Conservation (phyloP, 2,888 invertebrate genomes). For the Vandiemenella viatica region DNA sequence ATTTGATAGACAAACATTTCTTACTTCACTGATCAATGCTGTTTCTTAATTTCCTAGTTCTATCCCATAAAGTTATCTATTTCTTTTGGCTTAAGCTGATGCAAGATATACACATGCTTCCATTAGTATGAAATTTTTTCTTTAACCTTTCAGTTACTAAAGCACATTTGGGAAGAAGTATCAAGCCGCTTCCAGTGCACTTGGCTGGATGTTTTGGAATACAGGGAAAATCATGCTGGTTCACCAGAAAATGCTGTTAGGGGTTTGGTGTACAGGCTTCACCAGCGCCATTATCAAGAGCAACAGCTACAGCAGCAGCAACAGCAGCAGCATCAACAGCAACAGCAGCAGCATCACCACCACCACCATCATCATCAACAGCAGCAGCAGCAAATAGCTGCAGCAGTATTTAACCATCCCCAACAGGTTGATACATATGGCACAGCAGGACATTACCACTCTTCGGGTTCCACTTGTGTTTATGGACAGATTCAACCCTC, state of each 20-base stretch:
- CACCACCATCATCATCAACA: constrained; percentile 4
- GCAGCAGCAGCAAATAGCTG: too few species aligned
- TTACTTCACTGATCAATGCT: too few species aligned
- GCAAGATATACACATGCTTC: too few species aligned
- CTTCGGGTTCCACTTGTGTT: constrained; percentile 5
- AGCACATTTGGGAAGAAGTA: constrained; percentile 57
- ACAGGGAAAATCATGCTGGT: constrained; percentile 39
- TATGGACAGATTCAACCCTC: constrained; percentile 9
- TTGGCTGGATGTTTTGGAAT: constrained; percentile 54
- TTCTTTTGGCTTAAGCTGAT: too few species aligned
- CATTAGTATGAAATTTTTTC: too few species aligned
- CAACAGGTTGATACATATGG: constrained; percentile 9
- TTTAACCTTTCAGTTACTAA: constrained; percentile 49
- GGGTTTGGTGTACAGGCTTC: constrained; percentile 19
- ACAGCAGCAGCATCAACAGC: too few species aligned
- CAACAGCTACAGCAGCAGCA: too few species aligned
- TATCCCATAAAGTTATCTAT: too few species aligned
- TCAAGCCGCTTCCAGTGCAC: constrained; percentile 36
- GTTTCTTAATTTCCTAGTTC: too few species aligned
- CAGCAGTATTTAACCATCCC: not conserved
- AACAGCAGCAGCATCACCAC: constrained; percentile 7
- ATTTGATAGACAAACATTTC: too few species aligned
- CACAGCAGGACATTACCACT: constrained; percentile 10
- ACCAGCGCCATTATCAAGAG: constrained; percentile 18
- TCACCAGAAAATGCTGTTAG: constrained; percentile 30